These are phyloP conservation scores for Cercopithecus mona DNA, from an alignment of 2,113 vertebrate species.

Conservation along the genomic window DNA sequence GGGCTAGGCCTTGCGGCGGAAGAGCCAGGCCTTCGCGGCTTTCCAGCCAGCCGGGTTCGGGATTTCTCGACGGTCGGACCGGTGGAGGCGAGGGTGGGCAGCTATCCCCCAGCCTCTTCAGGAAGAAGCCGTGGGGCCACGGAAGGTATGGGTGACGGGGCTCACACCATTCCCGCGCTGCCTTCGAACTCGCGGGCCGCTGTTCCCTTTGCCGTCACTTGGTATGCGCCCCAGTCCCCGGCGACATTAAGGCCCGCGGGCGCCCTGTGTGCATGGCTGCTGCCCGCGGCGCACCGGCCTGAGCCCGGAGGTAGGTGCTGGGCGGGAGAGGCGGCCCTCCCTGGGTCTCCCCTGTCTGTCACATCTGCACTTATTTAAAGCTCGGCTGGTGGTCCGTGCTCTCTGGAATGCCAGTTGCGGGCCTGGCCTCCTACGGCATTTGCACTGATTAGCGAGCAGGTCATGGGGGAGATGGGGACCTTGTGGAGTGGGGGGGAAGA, in stretches of 20 bases:
- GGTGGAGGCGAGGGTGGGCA: neutral
- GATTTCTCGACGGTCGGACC: neutral
- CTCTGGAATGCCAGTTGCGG: conserved; percentile 84
- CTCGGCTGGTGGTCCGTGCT: conserved; percentile 87
- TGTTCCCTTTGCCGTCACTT: neutral
- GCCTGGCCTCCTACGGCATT: conserved; percentile 84
- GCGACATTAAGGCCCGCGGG: neutral
- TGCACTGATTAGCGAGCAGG: conserved; percentile 84
- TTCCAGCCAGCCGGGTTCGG: neutral
- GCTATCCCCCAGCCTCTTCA: neutral
- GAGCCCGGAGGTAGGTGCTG: neutral
- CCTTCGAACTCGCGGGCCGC: neutral
- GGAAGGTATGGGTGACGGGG: neutral
- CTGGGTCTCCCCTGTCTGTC: conserved; percentile 81
- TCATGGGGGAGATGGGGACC: conserved; percentile 4
- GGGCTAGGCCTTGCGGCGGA: neutral
- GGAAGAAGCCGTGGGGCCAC: neutral
- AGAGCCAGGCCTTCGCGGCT: neutral
- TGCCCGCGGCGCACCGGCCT: neutral
- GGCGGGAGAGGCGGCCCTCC: conserved; percentile 75
- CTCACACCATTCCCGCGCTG: neutral
- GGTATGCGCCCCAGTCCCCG: neutral
- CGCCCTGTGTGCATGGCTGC: neutral
- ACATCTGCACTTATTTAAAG: conserved; percentile 90
- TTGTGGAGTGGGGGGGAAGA: neutral